Evolutionary conservation across 2,888 invertebrate species (phyloP).

Genomic region (Acronicta leporina): DNA sequence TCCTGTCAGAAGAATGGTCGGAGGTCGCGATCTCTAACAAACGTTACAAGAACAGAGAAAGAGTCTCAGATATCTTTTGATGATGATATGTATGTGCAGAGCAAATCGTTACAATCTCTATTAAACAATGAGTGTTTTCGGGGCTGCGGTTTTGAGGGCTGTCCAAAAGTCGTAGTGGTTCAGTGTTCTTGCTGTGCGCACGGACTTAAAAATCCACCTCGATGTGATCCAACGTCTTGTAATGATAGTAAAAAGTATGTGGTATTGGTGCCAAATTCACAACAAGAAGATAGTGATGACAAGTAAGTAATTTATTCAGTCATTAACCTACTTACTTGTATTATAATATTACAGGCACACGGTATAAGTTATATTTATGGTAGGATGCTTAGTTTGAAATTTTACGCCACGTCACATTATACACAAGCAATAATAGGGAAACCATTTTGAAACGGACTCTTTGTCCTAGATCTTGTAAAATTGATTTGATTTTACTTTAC

Average conservation of each 20-base stretch:
- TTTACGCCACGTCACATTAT: neutral
- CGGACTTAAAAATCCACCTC: conserved; percentile 18
- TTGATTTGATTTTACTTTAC: no score
- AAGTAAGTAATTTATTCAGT: conserved; percentile 13
- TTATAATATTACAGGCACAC: no score
- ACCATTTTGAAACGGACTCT: no score
- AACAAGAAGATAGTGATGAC: conserved; percentile 18
- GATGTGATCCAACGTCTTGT: conserved; percentile 22
- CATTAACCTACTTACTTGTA: no score
- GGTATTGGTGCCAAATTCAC: conserved; percentile 50
- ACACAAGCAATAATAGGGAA: no score
- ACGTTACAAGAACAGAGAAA: conserved; percentile 57
- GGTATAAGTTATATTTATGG: no score
- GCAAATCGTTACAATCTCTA: conserved; percentile 52
- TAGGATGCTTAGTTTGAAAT: no score
- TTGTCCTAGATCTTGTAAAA: no score
- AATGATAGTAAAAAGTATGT: conserved; percentile 52
- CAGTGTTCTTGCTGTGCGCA: conserved; percentile 59
- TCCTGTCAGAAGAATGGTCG: conserved; percentile 19
- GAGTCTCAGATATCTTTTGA: conserved; percentile 61
- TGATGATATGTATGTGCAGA: conserved; percentile 43
- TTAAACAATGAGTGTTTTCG: conserved; percentile 39
- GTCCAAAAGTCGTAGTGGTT: conserved; percentile 55
- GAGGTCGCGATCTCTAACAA: conserved; percentile 36
- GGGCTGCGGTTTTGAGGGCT: conserved; percentile 30